Conservation (phyloP, 2,113 vertebrate species). For the Rhinoderma darwinii region DNA sequence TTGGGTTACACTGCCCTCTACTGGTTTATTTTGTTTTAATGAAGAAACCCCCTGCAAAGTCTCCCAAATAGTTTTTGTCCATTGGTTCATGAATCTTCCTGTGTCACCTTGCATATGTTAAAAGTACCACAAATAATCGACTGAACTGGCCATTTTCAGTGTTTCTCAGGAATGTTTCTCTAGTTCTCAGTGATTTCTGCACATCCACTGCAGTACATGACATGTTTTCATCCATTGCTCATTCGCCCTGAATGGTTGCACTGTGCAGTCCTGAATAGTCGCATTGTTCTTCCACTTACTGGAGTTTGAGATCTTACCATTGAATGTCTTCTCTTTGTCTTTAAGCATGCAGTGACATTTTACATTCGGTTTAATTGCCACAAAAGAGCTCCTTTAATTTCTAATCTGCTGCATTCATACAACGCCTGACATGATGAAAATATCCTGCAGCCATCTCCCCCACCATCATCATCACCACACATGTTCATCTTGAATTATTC, state of each 20-base stretch:
- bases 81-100: not conserved
- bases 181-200: not conserved
- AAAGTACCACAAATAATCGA: not conserved
- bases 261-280: not conserved
- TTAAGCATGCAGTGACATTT: not conserved
- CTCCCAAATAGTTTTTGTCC: no score
- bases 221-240: not conserved
- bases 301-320: not conserved
- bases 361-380: not conserved
- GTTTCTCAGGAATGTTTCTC: constrained; percentile 20
- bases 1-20: not conserved
- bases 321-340: not conserved
- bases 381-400: not conserved
- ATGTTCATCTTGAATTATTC: not conserved
- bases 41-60: no score
- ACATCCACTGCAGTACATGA: not conserved
- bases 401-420: not conserved
- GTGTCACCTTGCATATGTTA: not conserved
- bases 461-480: not conserved
- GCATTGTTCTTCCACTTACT: not conserved
- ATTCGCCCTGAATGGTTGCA: not conserved
- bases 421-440: not conserved
- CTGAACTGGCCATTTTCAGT: not conserved
- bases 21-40: not conserved
- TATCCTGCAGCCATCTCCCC: not conserved